Base-by-base conservation (phyloP, 2,888 invertebrate species). In the Hydraecia micacea region DNA sequence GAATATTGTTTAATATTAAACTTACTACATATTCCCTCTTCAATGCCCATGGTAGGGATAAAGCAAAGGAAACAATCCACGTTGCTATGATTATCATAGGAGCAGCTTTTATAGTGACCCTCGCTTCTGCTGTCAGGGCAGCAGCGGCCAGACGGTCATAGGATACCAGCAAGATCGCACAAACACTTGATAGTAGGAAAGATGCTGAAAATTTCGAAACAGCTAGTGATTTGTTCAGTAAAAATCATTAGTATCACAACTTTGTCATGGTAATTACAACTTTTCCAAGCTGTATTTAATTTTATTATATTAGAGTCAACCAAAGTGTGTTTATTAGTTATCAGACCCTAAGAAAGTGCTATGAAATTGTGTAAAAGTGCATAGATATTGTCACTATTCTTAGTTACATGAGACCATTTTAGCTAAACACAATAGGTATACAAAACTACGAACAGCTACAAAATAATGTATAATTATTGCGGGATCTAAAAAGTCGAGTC, bases 71-170 rank as follows among this genome's bases (percentile, higher is more conserved):
- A 36, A 97, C 90, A 0, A 98, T 72, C 99, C 99, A 99, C 5
- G 98, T 97, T 3, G 96, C 90, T 1, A 95, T 90, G 81, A 98
- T 97, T 11, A 98, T 96, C 81, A 97, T 97, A 52, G 97, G 97
- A 0, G 98, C 98, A 6, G 97, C 97, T 62, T 97, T 96, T 72
- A 97, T 97, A 0, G 97, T 98, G 71, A 98, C 94, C 84, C 98
- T 97, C 0, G 98, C 98, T 86, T 98, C 98, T 88, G 97, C 96
- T 0, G 98, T 98, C 77, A 98, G 93, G 0, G 98, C 98, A 63
- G 99, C 98, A 13, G 98, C 98, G 6, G 98, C 98, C 42, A 99
- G 95, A 36, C 99, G 97, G 91, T 99, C 98, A 90, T 98, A 98
- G 72, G 98, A 98, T 0, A 99, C 98, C 39, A 98, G 97, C 58